These are phyloP conservation scores for Alethe diademata DNA, from an alignment of 2,113 vertebrate genomes.

Conservation along the genomic window DNA sequence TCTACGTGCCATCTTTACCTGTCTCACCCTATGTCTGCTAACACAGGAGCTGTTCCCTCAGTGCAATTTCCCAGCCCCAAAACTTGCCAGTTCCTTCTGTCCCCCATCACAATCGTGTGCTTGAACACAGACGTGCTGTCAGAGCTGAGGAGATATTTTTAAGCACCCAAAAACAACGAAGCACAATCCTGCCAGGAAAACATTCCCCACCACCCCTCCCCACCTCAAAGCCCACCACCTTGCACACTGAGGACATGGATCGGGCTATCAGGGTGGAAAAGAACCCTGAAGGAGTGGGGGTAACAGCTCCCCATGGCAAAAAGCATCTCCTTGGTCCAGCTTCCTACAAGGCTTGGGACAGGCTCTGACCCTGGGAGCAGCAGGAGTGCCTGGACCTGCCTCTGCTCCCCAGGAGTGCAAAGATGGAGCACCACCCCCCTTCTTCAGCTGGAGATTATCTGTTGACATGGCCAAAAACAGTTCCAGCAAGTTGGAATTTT, in stretches of 20 bases:
- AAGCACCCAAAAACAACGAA: neutral
- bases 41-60: neutral
- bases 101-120: neutral
- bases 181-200: neutral
- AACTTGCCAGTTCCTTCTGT: neutral
- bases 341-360: neutral
- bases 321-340: neutral
- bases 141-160: slow-evolving; percentile 32
- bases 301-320: neutral
- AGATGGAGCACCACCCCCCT: rapidly evolving
- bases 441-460: neutral
- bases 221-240: neutral
- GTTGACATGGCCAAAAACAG: neutral
- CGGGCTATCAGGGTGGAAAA: neutral
- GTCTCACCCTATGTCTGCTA: neutral
- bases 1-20: neutral
- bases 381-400: neutral
- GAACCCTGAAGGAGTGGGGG: neutral
- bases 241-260: neutral
- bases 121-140: neutral
- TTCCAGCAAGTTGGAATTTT: neutral
- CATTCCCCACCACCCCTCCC: neutral
- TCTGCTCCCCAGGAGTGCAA: neutral
- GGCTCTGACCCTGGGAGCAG: neutral
- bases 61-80: neutral